These are phyloP conservation scores for Solen grandis DNA, from an alignment of 1,140 invertebrate species.

Conservation along the genomic window DNA sequence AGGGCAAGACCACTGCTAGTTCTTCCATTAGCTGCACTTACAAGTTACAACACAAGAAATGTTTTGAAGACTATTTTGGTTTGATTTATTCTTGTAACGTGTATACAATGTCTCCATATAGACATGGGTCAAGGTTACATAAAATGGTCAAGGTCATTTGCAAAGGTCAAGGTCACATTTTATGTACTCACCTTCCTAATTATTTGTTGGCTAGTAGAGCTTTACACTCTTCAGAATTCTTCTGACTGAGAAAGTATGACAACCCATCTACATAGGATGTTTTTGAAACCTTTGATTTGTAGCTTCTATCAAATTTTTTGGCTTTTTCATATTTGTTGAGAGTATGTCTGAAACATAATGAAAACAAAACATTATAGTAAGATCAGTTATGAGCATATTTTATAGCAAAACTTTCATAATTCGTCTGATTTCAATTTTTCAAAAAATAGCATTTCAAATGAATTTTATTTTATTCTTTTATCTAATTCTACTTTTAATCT, in stretches of 20 bases:
- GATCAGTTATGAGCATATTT: too few relatives aligned
- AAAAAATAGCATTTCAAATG: background rate
- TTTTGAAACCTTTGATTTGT: constrained; percentile 55
- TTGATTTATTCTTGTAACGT: too few relatives aligned
- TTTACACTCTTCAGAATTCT: constrained; percentile 73
- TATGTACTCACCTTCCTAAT: too few relatives aligned
- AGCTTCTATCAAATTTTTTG: constrained; percentile 64
- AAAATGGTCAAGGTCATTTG: too few relatives aligned
- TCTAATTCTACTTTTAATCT: constrained; percentile 16
- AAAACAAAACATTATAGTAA: too few relatives aligned
- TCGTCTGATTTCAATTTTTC: background rate
- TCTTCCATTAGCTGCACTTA: too few relatives aligned
- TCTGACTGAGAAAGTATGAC: constrained; percentile 73
- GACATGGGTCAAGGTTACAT: too few relatives aligned
- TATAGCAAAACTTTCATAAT: background rate
- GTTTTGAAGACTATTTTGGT: too few relatives aligned
- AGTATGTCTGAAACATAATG: constrained; percentile 65
- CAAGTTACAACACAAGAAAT: too few relatives aligned
- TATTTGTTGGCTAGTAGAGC: constrained; percentile 56
- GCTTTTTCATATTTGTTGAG: constrained; percentile 71
- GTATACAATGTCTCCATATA: too few relatives aligned
- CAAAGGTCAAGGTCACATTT: too few relatives aligned
- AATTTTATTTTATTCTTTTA: background rate
- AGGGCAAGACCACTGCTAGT: too few relatives aligned
- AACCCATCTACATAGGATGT: constrained; percentile 59